A percentile compares a stretch with the other conserved stretches of the same genome.
phyloP scores from a whole-genome alignment of 1,140 invertebrate genomes.

The Drosophila arawakana region DNA sequence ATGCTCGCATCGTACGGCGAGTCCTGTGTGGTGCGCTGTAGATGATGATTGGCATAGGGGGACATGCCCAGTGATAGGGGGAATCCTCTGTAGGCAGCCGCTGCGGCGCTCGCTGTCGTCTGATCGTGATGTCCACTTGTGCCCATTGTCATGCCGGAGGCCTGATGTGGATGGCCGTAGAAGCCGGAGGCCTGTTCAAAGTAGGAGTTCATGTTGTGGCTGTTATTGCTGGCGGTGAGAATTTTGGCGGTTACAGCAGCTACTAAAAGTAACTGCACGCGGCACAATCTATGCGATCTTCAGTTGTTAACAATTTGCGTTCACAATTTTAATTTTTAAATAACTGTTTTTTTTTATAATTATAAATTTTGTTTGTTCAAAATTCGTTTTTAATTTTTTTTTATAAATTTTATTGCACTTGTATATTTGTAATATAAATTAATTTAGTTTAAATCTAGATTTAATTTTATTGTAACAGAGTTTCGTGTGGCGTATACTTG shows the following conservation, averaged over 20 bases:
- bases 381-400: not conserved
- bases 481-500: slow-evolving; percentile 72
- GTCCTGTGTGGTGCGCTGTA: slow-evolving; percentile 92
- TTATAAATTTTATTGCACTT: slow-evolving; percentile 69
- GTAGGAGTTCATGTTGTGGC: slow-evolving; percentile 93
- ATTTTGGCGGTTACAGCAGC: slow-evolving; percentile 77
- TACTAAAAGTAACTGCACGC: slow-evolving; percentile 48
- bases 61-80: slow-evolving; percentile 93
- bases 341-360: slow-evolving; percentile 4
- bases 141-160: slow-evolving; percentile 86
- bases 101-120: slow-evolving; percentile 86
- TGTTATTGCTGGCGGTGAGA: slow-evolving; percentile 83
- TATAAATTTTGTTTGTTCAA: slow-evolving; percentile 33
- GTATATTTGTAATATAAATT: slow-evolving; percentile 32
- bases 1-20: slow-evolving; percentile 95
- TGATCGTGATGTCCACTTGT: slow-evolving; percentile 89
- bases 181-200: slow-evolving; percentile 96
- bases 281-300: slow-evolving; percentile 10
- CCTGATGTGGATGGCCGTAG: slow-evolving; percentile 94
- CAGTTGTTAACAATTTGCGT: not conserved
- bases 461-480: slow-evolving; percentile 42
- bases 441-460: slow-evolving; percentile 19
- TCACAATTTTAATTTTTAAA: slow-evolving; percentile 3
- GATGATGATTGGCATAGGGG: slow-evolving; percentile 93
- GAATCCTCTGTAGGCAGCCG: slow-evolving; percentile 91